Conservation (phyloP, 2,113 vertebrate genomes). For the Mohoua ochrocephala region DNA sequence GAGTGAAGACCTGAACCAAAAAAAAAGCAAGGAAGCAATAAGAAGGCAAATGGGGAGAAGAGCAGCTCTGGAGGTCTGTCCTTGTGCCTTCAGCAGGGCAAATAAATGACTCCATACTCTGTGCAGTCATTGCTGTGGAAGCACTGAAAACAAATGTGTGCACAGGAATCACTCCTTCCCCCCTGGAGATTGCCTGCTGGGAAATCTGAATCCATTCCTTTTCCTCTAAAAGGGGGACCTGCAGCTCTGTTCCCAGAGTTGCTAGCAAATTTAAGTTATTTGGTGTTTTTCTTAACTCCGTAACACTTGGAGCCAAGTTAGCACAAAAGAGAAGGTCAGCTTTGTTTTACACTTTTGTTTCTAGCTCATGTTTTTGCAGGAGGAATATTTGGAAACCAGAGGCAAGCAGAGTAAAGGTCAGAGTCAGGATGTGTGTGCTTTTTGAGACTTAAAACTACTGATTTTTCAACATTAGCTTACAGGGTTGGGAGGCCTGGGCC, state of each 20-base stretch:
- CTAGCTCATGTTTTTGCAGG: neutral
- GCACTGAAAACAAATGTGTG: neutral
- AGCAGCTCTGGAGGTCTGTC: neutral
- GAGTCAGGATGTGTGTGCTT: neutral
- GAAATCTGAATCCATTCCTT: neutral
- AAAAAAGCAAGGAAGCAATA: neutral
- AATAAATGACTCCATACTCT: rapidly evolving
- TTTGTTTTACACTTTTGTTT: neutral
- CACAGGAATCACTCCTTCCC: neutral
- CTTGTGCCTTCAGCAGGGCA: neutral
- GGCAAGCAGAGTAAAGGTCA: neutral
- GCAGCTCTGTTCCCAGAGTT: neutral
- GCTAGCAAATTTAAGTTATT: neutral
- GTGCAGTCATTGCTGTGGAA: neutral
- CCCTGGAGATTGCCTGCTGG: rapidly evolving
- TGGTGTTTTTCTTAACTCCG: neutral
- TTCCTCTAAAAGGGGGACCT: neutral
- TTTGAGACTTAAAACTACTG: neutral
- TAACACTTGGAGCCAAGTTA: neutral
- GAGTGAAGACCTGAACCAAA: neutral
- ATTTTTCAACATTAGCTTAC: neutral
- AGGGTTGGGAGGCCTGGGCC: neutral
- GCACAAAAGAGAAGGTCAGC: neutral
- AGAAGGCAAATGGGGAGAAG: neutral
- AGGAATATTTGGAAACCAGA: neutral